Evolutionary conservation across 1,140 invertebrate species (phyloP), one percentile per base, ranked within the genome.

Genomic region (Macrotrachela quadricornifera): DNA sequence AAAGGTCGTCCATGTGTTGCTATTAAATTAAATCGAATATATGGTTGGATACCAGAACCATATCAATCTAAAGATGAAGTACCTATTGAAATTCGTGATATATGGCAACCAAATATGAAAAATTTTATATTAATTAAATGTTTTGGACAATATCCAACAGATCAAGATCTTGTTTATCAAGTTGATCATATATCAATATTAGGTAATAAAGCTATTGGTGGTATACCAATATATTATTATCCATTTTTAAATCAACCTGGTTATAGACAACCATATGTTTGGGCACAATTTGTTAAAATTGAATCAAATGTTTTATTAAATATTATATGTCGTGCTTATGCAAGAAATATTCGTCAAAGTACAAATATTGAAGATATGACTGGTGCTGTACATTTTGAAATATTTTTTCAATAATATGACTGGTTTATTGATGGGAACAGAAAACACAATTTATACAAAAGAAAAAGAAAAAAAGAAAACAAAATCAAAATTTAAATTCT

Each of bases 11-110:
- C 66, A 14, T 68, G 66, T 57, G 58, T 68, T 38, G 45, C 67
- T 13, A 53, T 68, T 10, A 68, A 68, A 54, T 49, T 68, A 18
- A 68, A 68, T 51, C 65, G 60, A 58, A 63, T 67, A 6, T 58
- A 53, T 16, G 44, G 38, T 37, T 58, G 57, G 57, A 47, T 37
- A 40, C 57, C 57, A 0, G 41, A 49, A 16, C 16, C 53, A 4
- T 54, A 54, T 13, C 39, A 39, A 21, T 44, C 53, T 0, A 49
- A 54, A 17, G 53, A 54, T 17, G 40, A 49, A 38, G 44, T 54
- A 12, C 53, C 53, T 15, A 14, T 12, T 30, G 53, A 54, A 38
- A 55, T 45, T 13, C 36, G 50, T 16, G 55, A 50, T 47, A 4
- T 30, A 30, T 30, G 21, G 21, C 46, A 49, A 38, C 42, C 46